Evolutionary conservation across 2,113 vertebrate genomes (phyloP), one percentile per base, ranked within the genome.

Genomic region (Promerops cafer): DNA sequence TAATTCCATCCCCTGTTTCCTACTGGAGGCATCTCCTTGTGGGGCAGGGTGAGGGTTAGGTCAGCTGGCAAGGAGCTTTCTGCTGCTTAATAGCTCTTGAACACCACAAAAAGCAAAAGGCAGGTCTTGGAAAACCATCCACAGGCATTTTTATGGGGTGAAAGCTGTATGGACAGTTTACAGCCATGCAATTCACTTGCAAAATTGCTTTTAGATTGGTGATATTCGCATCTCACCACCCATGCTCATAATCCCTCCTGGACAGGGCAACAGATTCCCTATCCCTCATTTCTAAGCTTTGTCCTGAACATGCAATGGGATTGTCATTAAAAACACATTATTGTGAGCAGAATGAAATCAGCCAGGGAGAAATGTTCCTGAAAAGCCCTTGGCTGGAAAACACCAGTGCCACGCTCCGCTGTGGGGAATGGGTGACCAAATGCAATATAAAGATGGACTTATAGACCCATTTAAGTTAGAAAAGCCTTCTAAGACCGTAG

Each of bases 231-330:
- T 57, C 37, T 72, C 20, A 3, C 24, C 1, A 1, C 19, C 54
- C 1, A 0, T 30, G 27, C 54, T 72, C 17, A 37, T 60, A 50
- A 87, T 37, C 22, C 27, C 20, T 57, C 13, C 45, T 61, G 59
- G 63, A 78, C 39, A 31, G 20, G 39, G n/a, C 47, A 66, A 71
- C 33, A 54, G 39, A 45, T 83, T 74, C 22, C 49, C 61, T 57
- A 4, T 8, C 35, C 33, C 14, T 74, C 17, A 30, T 56, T 87
- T 26, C 4, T 11, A 33, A 35, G 20, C 31, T 72, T 69, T 74
- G 57, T 45, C 37, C 47, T 9, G 3, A 39, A 11, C 6, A 1
- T 19, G 28, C 30, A 35, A 10, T 0, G 0, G n/a, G 10, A 21
- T 35, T 76, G 47, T 76, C n/a, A 26, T 61, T 35, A 45, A 60